phyloP scores from a whole-genome alignment of 2,888 invertebrate species.

The Melinaea menophilus region DNA sequence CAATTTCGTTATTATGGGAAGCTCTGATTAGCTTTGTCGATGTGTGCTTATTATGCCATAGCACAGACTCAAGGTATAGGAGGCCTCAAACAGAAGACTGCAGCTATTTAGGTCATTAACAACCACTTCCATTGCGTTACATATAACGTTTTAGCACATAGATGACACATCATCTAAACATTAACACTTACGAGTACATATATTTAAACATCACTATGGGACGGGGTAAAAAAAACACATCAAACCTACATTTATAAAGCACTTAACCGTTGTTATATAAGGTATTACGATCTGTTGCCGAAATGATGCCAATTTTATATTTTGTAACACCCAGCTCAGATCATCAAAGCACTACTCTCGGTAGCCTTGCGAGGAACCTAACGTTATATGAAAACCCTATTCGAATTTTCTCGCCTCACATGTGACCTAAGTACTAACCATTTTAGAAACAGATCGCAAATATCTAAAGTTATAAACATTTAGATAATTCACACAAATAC shows the following conservation, averaged over 20 bases:
- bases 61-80: constrained; percentile 55
- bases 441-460: constrained; percentile 78
- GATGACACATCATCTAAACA: constrained; percentile 64
- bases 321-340: constrained; percentile 75
- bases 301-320: constrained; percentile 73
- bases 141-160: constrained; percentile 77
- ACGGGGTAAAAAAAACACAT: constrained; percentile 60
- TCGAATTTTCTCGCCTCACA: constrained; percentile 31
- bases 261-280: constrained; percentile 55
- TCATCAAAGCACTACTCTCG: constrained; percentile 52
- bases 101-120: constrained; percentile 64
- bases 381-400: constrained; percentile 19
- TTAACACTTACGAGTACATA: constrained; percentile 55
- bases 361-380: constrained; percentile 36
- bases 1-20: background rate
- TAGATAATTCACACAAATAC: constrained; percentile 44
- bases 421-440: constrained; percentile 49
- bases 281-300: constrained; percentile 76
- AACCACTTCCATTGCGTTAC: constrained; percentile 75
- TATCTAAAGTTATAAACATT: constrained; percentile 50
- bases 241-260: constrained; percentile 65
- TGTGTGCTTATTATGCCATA: constrained; percentile 63
- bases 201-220: constrained; percentile 52
- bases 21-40: constrained; percentile 32
- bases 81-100: constrained; percentile 59